Evolutionary conservation across 1,140 invertebrate genomes (phyloP).

Genomic region (Venturia canescens): DNA sequence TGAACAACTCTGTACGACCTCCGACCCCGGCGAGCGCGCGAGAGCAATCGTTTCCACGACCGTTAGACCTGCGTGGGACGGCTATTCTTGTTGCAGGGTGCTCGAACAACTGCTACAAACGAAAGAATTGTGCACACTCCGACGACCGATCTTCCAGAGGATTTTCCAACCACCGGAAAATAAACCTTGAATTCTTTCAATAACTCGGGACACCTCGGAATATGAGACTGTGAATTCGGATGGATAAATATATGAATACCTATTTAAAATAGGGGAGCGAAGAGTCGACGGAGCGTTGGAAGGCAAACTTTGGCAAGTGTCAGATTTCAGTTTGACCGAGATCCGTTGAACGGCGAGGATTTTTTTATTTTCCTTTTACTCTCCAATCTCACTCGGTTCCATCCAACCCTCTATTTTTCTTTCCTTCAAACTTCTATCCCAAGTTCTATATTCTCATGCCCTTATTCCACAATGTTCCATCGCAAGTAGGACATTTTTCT

Average conservation of each 20-base stretch:
- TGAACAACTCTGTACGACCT: slow-evolving; percentile 8
- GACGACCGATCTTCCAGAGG: not conserved
- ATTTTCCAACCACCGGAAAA: not conserved
- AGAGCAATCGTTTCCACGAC: slow-evolving; percentile 32
- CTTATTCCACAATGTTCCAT: no score
- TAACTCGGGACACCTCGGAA: not conserved
- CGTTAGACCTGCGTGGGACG: slow-evolving; percentile 38
- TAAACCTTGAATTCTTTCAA: no score
- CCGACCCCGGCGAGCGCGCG: slow-evolving; percentile 1
- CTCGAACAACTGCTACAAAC: slow-evolving; percentile 2
- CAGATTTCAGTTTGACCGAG: slow-evolving; percentile 16
- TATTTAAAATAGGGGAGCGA: not conserved
- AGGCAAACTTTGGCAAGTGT: not conserved
- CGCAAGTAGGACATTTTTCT: no score
- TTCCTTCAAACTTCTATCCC: not conserved
- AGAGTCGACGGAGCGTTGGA: not conserved
- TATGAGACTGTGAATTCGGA: not conserved
- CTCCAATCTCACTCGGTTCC: not conserved
- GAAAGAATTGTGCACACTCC: not conserved
- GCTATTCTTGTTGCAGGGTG: slow-evolving; percentile 31
- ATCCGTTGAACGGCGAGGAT: not conserved
- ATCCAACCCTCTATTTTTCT: not conserved
- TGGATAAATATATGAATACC: not conserved
- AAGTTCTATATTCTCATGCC: no score
- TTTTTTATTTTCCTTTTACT: not conserved